These are phyloP conservation scores for Semotilus atromaculatus DNA, from an alignment of 2,797 vertebrate genomes.

Conservation along the genomic window DNA sequence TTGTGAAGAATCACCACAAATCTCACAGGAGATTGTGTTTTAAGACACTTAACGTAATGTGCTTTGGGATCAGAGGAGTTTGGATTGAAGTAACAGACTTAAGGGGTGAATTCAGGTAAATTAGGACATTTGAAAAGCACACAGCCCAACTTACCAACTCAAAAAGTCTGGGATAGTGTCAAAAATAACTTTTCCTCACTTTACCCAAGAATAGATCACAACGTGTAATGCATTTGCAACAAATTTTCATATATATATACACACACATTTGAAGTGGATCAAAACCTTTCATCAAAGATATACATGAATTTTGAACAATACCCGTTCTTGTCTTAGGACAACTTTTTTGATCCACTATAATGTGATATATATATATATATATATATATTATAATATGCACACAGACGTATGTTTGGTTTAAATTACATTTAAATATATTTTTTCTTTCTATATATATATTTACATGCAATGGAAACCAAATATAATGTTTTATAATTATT, in stretches of 20 bases:
- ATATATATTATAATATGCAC: too few relatives aligned
- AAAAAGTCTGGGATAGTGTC: neutral
- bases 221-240: neutral
- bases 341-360: too few relatives aligned
- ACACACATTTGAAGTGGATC: too few relatives aligned
- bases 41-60: slow-evolving; percentile 12
- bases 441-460: too few relatives aligned
- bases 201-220: neutral
- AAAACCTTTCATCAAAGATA: too few relatives aligned
- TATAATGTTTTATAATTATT: too few relatives aligned
- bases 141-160: neutral
- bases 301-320: too few relatives aligned
- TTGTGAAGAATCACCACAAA: slow-evolving; percentile 20
- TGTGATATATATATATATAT: neutral
- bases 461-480: too few relatives aligned
- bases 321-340: too few relatives aligned
- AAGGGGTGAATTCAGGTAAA: slow-evolving; percentile 22
- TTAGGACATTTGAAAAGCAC: neutral
- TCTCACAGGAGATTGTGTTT: slow-evolving; percentile 26
- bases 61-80: slow-evolving; percentile 18
- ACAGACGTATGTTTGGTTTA: too few relatives aligned
- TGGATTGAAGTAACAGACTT: slow-evolving; percentile 17
- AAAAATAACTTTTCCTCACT: neutral
- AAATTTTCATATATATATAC: neutral
- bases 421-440: too few relatives aligned